Evolutionary conservation across 2,113 vertebrate species (phyloP), one percentile per base, ranked within the genome.

Genomic region (Glaucidium brasilianum): DNA sequence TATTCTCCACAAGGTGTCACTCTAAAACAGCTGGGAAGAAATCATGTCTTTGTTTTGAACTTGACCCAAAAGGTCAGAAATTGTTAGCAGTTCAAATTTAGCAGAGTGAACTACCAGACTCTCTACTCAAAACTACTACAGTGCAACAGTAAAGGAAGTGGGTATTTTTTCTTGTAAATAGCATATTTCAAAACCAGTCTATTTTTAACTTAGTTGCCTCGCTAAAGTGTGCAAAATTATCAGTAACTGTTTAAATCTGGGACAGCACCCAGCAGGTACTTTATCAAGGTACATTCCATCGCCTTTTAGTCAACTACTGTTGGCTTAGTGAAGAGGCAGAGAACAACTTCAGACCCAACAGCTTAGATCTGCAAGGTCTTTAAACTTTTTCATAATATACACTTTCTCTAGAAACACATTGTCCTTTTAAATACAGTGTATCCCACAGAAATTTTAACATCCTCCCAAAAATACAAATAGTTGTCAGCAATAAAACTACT

Each of bases 1-100:
- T 37, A 41, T 27, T 81, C 12, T 87, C 97, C 97, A 96, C 94
- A 56, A 94, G 97, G 84, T 97, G 96, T 95, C 97, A 79, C 92
- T 78, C 58, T 94, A 78, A 50, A 92, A 89, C 92, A 91, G 77
- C n/a, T 66, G 53, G n/a, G 26, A 11, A 69, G 20, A 73, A 71
- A 58, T 0, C 4, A 9, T 39, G 16, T n/a, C 64, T 39, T 56
- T 20, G 5, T 68, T 92, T 41, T 7, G 1, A 73, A n/a, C 39
- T 52, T 84, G 17, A 67, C 12, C 23, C 21, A 29, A 62, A 83
- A 29, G 23, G 41, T 71, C 82, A 80, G 58, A 69, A 90, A 66
- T 34, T 0, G 55, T 5, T 14, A 32, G 18, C 35, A 13, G 13
- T 77, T 84, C 27, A 41, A 43, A 73, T 55, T 56, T 27, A 59